Conservation (phyloP, 23 tunicate species). For the Styela clava region DNA sequence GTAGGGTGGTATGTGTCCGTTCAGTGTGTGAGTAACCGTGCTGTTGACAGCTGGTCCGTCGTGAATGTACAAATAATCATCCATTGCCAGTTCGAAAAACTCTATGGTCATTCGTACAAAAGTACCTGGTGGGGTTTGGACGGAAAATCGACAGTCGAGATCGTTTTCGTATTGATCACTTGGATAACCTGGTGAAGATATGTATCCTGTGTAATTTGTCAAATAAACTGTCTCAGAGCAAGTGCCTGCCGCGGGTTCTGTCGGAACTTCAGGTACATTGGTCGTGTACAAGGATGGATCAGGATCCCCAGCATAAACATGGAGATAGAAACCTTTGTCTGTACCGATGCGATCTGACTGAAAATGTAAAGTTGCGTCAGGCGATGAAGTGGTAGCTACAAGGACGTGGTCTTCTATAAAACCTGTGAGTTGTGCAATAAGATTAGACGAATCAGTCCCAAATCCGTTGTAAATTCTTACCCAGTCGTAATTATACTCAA, state of each 20-base stretch:
- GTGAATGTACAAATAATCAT: background rate
- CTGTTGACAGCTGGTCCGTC: background rate
- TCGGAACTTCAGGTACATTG: background rate
- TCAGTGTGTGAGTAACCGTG: too few species aligned
- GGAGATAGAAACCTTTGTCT: conserved; percentile 1
- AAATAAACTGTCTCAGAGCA: background rate
- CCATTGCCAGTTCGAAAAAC: background rate
- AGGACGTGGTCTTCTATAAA: background rate
- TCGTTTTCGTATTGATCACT: background rate
- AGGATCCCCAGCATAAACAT: background rate
- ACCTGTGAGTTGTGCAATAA: background rate
- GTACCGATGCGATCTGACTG: background rate
- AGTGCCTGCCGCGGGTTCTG: background rate
- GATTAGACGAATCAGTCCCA: background rate
- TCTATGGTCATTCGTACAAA: background rate
- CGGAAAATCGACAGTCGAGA: background rate
- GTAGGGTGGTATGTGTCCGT: background rate
- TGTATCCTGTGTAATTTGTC: background rate
- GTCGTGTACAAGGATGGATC: background rate
- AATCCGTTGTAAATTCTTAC: conserved; percentile 18
- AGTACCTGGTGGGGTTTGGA: background rate
- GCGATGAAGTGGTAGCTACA: background rate
- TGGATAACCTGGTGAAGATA: conserved; percentile 8
- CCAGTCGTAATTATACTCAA: background rate
- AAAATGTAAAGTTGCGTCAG: background rate